Evolutionary conservation across 2,888 invertebrate genomes (phyloP).

Genomic region (Calliopum simillimum): DNA sequence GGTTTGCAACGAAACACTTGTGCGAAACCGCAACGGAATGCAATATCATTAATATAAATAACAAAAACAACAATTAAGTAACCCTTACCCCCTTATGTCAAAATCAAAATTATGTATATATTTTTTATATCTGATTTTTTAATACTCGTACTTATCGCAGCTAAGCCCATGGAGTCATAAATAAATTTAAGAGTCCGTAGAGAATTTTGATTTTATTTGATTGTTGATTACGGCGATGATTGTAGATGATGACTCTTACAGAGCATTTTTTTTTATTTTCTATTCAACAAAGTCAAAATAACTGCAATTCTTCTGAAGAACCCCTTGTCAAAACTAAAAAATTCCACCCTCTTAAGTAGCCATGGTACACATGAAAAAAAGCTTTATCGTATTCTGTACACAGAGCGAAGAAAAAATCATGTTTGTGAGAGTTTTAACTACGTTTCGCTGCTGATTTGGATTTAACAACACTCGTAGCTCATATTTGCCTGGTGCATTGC

Average conservation of each 20-base stretch:
- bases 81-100: neutral
- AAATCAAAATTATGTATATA: neutral
- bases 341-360: neutral
- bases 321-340: neutral
- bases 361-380: neutral
- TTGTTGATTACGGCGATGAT: conserved; percentile 39
- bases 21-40: conserved; percentile 3
- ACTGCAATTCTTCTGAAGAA: conserved; percentile 7
- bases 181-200: conserved; percentile 42
- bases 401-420: too few species aligned
- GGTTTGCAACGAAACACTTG: conserved; percentile 4
- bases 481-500: too few species aligned
- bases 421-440: too few species aligned
- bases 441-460: too few species aligned
- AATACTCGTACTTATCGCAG: neutral
- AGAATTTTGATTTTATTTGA: conserved; percentile 44
- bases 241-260: conserved; percentile 29
- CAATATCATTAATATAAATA: neutral
- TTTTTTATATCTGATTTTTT: neutral
- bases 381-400: too few species aligned
- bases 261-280: neutral
- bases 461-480: too few species aligned
- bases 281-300: neutral
- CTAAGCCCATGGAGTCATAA: conserved; percentile 29
- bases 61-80: neutral